A percentile compares a stretch with the other conserved stretches of the same genome.
Evolutionary conservation across 1,140 invertebrate genomes (phyloP).

Genomic region (Sitobion miscanthi): DNA sequence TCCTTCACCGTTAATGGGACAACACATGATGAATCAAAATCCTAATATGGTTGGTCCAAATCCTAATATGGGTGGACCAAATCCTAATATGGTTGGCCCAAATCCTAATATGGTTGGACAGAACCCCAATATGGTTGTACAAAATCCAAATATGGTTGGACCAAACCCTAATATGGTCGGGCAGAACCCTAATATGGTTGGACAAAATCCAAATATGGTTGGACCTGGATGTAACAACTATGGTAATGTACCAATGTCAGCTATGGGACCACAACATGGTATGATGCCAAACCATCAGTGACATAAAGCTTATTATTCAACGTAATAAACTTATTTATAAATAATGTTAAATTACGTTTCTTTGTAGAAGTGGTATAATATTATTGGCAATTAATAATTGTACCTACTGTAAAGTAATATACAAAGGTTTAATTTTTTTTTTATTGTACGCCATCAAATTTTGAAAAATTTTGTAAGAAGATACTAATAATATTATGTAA

Average conservation of each 20-base stretch:
- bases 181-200: slow-evolving; percentile 40
- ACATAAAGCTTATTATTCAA: slow-evolving; percentile 47
- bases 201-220: slow-evolving; percentile 42
- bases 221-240: slow-evolving; percentile 51
- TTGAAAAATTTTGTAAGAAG: background rate
- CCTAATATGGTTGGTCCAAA: slow-evolving; percentile 45
- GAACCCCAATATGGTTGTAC: slow-evolving; percentile 38
- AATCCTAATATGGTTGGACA: slow-evolving; percentile 40
- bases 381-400: background rate
- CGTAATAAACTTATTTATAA: background rate
- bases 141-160: slow-evolving; percentile 37
- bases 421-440: background rate
- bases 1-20: slow-evolving; percentile 51
- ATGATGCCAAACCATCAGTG: slow-evolving; percentile 51
- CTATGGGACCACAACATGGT: slow-evolving; percentile 51
- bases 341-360: background rate
- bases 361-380: background rate
- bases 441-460: background rate
- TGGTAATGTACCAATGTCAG: slow-evolving; percentile 48
- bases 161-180: slow-evolving; percentile 38
- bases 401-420: background rate
- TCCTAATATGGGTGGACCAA: slow-evolving; percentile 30
- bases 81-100: slow-evolving; percentile 42
- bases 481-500: background rate
- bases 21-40: slow-evolving; percentile 54